Evolutionary conservation across 2,888 invertebrate genomes (phyloP), one percentile per base, ranked within the genome.

Genomic region (Girardia tigrina): DNA sequence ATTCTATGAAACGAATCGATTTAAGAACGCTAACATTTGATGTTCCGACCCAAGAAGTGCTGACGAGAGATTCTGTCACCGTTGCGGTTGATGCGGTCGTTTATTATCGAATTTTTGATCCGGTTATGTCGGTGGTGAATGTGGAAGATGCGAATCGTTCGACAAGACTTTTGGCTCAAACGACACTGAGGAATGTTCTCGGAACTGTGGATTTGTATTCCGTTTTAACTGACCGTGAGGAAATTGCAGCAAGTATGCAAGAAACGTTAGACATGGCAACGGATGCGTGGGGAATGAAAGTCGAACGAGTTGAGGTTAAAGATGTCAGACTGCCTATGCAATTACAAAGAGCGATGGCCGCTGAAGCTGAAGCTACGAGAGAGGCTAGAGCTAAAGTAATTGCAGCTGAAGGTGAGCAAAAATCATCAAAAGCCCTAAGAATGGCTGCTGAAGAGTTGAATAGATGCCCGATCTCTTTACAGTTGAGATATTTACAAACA

Each of bases 371-470:
- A 77, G 82, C 83, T n/a, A 78, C 82, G 26, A 78, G 82, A 73
- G 84, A 76, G 70, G 76, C 76, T 28, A 74, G 29, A 28, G 76
- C 76, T 4, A 76, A 76, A 42, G 76, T 76, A 26, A 81, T 82
- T 28, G 82, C 82, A 6, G 82, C 82, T 6, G 82, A 83, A 73
- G 83, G 83, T n/a, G 83, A 83, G 76, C 81, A 82, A 78, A 82
- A 81, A 70, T 91, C 92, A 0, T 90, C 91, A 0, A 88, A 89
- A 79, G 90, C 91, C 2, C 86, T 92, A 71, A 90, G 89, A 83
- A 91, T 91, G 85, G 92, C 92, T 6, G 90, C 91, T 0, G 89
- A 92, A 80, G 90, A 92, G 74, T 90, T 92, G 83, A 86, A 88
- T 28, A 89, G 89, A 81, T 90, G 90, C 79, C 90, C 91, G n/a